Percentiles rank a stretch among this genome's conserved stretches.
Conservation (phyloP, 2,797 vertebrate species). For the Cryptoblepharus egeriae region DNA sequence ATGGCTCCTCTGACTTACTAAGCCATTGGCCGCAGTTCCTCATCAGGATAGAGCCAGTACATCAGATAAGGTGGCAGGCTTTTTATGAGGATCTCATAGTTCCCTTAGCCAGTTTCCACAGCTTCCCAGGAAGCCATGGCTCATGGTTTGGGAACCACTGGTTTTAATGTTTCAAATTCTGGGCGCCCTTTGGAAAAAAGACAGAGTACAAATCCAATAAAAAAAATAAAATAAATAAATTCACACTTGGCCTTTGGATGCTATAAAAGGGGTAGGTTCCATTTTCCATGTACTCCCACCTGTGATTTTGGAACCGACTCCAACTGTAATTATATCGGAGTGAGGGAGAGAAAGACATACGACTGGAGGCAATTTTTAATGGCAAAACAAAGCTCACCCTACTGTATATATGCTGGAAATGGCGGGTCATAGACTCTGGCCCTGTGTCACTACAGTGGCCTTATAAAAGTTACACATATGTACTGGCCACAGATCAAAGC, state of each 20-base stretch:
- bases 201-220: too few relatives aligned
- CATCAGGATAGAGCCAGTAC: too few relatives aligned
- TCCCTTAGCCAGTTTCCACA: too few relatives aligned
- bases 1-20: too few relatives aligned
- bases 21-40: too few relatives aligned
- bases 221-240: too few relatives aligned
- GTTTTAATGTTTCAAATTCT: background rate
- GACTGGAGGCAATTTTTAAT: background rate
- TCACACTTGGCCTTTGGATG: background rate
- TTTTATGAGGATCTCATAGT: too few relatives aligned
- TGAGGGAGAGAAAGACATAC: background rate
- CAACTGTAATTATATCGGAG: background rate
- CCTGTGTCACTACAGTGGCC: background rate
- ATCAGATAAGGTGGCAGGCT: too few relatives aligned
- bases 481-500: slow-evolving; percentile 43
- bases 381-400: background rate
- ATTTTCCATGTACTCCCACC: rapidly evolving
- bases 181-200: too few relatives aligned
- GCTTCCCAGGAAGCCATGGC: too few relatives aligned
- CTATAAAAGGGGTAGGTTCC: background rate
- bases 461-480: slow-evolving; percentile 40
- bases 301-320: background rate
- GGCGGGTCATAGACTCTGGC: background rate
- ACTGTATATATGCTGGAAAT: background rate
- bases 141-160: too few relatives aligned